Percentiles rank a stretch among this genome's conserved stretches.
phyloP scores from a whole-genome alignment of 1,140 invertebrate species.

The Drosophila novamexicana region DNA sequence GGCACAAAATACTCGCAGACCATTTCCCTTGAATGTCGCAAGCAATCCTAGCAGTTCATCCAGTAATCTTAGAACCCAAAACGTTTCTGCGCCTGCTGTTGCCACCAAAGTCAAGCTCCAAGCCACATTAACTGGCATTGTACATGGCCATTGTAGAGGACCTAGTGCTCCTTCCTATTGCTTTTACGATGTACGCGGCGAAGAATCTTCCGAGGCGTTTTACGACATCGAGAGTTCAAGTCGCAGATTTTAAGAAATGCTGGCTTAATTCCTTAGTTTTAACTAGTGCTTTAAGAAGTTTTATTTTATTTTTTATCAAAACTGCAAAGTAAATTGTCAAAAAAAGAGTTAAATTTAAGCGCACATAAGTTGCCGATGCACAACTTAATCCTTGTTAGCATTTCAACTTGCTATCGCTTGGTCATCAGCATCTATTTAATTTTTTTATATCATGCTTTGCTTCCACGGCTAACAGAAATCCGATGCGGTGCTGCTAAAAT shows the following conservation, averaged over 20 bases:
- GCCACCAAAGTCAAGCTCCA: background rate
- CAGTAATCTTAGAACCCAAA: background rate
- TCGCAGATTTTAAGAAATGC: background rate
- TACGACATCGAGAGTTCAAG: slow-evolving; percentile 9
- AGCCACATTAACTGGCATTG: slow-evolving; percentile 1
- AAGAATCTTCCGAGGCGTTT: background rate
- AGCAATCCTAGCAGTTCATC: background rate
- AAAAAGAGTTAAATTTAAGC: background rate
- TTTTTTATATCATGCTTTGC: slow-evolving; percentile 3
- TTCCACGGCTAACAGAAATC: slow-evolving; percentile 9
- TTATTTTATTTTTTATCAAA: background rate
- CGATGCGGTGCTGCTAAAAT: slow-evolving; percentile 50
- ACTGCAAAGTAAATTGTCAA: background rate
- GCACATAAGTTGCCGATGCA: no score
- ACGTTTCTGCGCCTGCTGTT: background rate
- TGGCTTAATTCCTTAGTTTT: background rate
- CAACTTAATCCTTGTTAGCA: no score
- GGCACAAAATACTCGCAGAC: background rate
- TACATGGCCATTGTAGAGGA: background rate
- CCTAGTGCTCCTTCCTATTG: background rate
- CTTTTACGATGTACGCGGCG: background rate
- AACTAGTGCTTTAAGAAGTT: background rate
- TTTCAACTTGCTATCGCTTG: background rate
- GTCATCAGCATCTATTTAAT: slow-evolving; percentile 8
- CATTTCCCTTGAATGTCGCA: background rate